Conservation (phyloP, 2,113 vertebrate genomes). For the Tragelaphus strepsiceros region DNA sequence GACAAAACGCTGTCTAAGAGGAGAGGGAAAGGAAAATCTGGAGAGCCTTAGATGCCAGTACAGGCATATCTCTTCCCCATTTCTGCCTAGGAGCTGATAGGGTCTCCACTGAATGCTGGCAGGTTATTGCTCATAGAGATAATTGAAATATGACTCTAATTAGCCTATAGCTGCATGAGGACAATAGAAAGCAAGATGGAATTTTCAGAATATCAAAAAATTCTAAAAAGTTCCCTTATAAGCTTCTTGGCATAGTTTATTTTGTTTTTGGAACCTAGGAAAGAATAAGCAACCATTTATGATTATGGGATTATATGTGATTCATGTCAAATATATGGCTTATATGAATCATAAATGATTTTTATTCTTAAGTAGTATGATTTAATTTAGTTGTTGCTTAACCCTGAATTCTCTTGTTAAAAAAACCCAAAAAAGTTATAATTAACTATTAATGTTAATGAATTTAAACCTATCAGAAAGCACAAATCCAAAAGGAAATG, state of each 20-base stretch:
- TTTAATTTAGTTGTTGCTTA: constrained; percentile 82
- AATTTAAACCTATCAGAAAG: constrained; percentile 80
- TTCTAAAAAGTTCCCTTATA: constrained; percentile 48
- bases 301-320: not conserved
- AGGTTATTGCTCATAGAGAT: constrained; percentile 60
- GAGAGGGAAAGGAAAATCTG: not conserved
- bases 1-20: not conserved
- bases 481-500: constrained; percentile 80
- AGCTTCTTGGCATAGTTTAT: constrained; percentile 2
- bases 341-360: not conserved
- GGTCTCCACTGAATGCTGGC: constrained; percentile 34
- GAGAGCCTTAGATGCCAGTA: not conserved
- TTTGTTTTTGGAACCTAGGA: constrained; percentile 3
- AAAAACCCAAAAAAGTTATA: constrained; percentile 76
- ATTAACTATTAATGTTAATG: constrained; percentile 83
- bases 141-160: constrained; percentile 41
- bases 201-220: constrained; percentile 46
- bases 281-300: constrained; percentile 28
- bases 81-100: not conserved
- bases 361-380: constrained; percentile 81
- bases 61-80: not conserved
- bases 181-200: constrained; percentile 47
- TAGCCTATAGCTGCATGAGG: constrained; percentile 36
- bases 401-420: constrained; percentile 77
- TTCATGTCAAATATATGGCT: not conserved